Base-by-base conservation (phyloP, 2,888 invertebrate genomes). In the Acleris holmiana region DNA sequence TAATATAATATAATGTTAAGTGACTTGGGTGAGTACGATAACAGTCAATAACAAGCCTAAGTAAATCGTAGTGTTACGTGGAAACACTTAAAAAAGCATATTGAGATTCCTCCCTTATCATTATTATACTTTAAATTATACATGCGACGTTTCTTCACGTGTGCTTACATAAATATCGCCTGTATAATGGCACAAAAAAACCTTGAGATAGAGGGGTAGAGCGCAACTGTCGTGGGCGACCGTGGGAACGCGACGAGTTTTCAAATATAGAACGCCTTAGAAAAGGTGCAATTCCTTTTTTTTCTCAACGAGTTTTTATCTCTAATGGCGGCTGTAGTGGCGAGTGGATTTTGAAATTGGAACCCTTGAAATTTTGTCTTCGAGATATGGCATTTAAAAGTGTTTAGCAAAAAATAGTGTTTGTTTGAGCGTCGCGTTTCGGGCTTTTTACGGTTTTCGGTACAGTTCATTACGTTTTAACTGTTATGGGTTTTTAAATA, bases 201-300 rank as follows among this genome's bases (percentile, higher is more conserved):
- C 78, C 82, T 80, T 78, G 83, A 79, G 75, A 79, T 80, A 77
- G 80, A 85, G 84, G 89, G 88, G 84, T 83, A 88, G 87, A 85
- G 80, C 78, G 79, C 92, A 92, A 92, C 91, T 92, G 91, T 89
- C 92, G 91, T 88, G 87, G 85, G 86, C 86, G 86, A 91, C 82
- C 93, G 93, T 92, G 92, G 92, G 93, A 92, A 93, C 88, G 85
- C 84, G 83, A 85, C 88, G 85, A 86, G 86, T 87, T 88, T 84
- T 87, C 85, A 86, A 89, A 88, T 89, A 85, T 87, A 88, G 87
- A 89, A 88, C 89, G 85, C 85, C 86, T 89, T 90, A 90, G 88
- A 88, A 91, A 91, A 92, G 91, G 89, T 91, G 90, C 91, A 88
- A 90, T 91, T 87, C 85, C 63, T 73, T 82, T 84, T 88, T 87